Evolutionary conservation across 2,888 invertebrate species (phyloP), one percentile per base, ranked within the genome.

Genomic region (Penaeus monodon): DNA sequence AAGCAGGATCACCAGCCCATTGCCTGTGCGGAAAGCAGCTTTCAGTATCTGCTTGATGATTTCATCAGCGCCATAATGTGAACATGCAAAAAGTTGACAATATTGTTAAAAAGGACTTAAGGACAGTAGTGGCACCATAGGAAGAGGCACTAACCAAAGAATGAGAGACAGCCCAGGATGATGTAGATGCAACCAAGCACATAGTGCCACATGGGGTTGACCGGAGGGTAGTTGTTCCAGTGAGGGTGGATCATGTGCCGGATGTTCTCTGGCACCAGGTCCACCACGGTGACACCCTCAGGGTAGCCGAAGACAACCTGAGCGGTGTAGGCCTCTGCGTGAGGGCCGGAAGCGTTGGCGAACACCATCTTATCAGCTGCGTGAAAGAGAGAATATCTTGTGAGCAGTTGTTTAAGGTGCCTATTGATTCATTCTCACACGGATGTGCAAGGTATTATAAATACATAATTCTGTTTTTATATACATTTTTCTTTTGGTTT

Each of bases 271-370:
- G 91, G 91, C 33, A 91, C 91, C 2, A 83, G 68, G 73, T 87
- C 87, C 68, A 84, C 84, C 22, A 65, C 97, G 44, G 49, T 84
- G 24, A 84, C 78, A 8, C 84, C 84, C 17, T 44, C 79, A 14
- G 84, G 84, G 22, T 84, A 84, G 2, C 84, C 84, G 79, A 65
- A 84, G 70, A 14, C 1, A 0, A 68, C n/a, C 10, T 64, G 57
- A 20, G 10, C 22, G 14, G 81, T 20, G 22, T 64, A 64, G 78
- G 22, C 57, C 63, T 73, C 57, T 44, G 70, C 57, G 49, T 44
- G 70, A 63, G 49, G 33, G 20, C 24, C 27, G 57, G 73, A 49
- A 22, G 14, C 14, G 12, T 17, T 29, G 24, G n/a, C 20, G 80
- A 66, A 33, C 29, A 73, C 38, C 73, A 73, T 57, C 73, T n/a